These are phyloP conservation scores for Tetropium fuscum DNA, from an alignment of 2,888 invertebrate genomes.

Conservation along the genomic window DNA sequence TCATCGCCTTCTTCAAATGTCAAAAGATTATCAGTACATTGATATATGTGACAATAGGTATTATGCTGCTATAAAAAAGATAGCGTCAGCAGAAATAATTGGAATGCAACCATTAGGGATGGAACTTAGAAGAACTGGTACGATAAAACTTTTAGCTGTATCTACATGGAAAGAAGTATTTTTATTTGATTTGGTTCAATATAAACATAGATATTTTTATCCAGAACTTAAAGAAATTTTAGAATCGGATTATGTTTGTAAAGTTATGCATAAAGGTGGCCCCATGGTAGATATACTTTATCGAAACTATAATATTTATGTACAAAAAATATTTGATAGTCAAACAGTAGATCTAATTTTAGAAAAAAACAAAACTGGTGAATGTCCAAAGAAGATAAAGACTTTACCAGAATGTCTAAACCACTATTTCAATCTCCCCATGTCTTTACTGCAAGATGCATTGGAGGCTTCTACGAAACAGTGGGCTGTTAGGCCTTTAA, in stretches of 20 bases:
- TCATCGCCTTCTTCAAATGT: conserved; percentile 42
- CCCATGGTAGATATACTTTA: conserved; percentile 44
- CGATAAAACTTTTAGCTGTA: conserved; percentile 37
- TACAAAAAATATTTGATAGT: conserved; percentile 45
- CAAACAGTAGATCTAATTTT: conserved; percentile 46
- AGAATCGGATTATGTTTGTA: conserved; percentile 43
- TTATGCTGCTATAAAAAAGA: conserved; percentile 41
- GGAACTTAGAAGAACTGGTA: conserved; percentile 36
- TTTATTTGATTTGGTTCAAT: conserved; percentile 42
- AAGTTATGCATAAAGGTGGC: conserved; percentile 48
- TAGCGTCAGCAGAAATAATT: conserved; percentile 43
- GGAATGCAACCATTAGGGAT: conserved; percentile 42
- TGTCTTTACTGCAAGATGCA: conserved; percentile 38
- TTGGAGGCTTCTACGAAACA: conserved; percentile 32
- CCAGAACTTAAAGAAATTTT: conserved; percentile 46
- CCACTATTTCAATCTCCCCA: conserved; percentile 46
- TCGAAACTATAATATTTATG: conserved; percentile 41
- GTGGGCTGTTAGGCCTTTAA: conserved; percentile 45
- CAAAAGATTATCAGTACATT: conserved; percentile 36
- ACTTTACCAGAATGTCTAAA: conserved; percentile 43
- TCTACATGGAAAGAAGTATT: conserved; percentile 46
- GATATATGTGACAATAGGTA: conserved; percentile 45
- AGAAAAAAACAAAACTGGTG: conserved; percentile 40
- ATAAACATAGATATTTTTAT: conserved; percentile 39
- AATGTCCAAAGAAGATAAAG: conserved; percentile 27